Percentiles rank a stretch among this genome's conserved stretches.
Evolutionary conservation across 2,797 vertebrate genomes (phyloP).

Genomic region (Centropyge bicolor): DNA sequence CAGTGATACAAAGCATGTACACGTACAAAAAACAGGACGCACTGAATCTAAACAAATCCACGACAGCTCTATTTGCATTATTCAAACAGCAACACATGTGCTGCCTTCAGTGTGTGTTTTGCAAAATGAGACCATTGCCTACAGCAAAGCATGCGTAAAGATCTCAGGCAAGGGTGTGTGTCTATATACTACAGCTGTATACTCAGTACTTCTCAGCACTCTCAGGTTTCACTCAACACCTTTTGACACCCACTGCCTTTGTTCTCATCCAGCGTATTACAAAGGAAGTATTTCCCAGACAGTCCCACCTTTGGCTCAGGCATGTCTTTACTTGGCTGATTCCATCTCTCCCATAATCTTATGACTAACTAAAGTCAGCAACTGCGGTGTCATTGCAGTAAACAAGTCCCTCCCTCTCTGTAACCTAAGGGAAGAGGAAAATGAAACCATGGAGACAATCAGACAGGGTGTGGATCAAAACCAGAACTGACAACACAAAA

Average conservation of each 20-base stretch:
- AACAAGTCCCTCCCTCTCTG: conserved; percentile 48
- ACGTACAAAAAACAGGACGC: background rate
- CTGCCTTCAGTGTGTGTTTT: background rate
- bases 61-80: conserved; percentile 55
- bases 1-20: background rate
- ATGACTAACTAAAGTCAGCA: conserved; percentile 55
- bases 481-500: conserved; percentile 44
- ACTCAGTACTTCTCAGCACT: conserved; percentile 41
- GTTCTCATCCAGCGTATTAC: conserved; percentile 33
- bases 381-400: conserved; percentile 43
- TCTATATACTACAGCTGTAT: conserved; percentile 7
- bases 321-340: conserved; percentile 41
- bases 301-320: conserved; percentile 44
- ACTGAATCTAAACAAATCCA: conserved; percentile 42
- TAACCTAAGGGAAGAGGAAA: conserved; percentile 52
- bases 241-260: conserved; percentile 53
- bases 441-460: conserved; percentile 60
- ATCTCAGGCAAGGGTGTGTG: background rate
- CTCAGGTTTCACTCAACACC: conserved; percentile 52
- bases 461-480: conserved; percentile 60
- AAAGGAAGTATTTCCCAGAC: conserved; percentile 33
- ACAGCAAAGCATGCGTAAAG: background rate
- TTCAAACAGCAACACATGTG: conserved; percentile 46
- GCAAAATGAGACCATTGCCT: background rate
- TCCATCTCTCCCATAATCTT: conserved; percentile 20